Evolutionary conservation across 1,140 invertebrate species (phyloP).

Genomic region (Listronotus bonariensis): DNA sequence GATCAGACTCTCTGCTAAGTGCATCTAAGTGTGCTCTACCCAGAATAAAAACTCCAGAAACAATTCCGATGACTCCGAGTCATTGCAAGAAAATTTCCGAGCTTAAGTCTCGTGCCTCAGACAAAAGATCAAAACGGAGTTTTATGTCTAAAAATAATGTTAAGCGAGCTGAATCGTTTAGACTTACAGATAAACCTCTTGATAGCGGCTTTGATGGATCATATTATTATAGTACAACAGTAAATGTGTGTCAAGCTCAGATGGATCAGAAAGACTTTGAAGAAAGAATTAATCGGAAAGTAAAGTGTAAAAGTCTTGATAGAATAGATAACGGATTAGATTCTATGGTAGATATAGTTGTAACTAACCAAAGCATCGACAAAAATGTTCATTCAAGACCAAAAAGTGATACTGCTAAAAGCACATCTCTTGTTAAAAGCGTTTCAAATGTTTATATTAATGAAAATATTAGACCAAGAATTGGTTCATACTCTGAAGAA

Average conservation of each 20-base stretch:
- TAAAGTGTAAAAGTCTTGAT: constrained; percentile 76
- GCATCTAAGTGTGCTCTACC: constrained; percentile 63
- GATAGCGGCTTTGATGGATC: constrained; percentile 59
- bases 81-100: constrained; percentile 26
- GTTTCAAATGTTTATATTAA: constrained; percentile 44
- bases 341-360: constrained; percentile 71
- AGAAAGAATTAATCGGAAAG: constrained; percentile 51
- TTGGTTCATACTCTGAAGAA: constrained; percentile 43
- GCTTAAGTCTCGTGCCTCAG: constrained; percentile 8
- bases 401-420: constrained; percentile 50
- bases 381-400: constrained; percentile 41
- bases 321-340: constrained; percentile 76
- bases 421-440: constrained; percentile 37
- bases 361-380: constrained; percentile 59
- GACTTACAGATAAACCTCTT: constrained; percentile 17
- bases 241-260: constrained; percentile 39
- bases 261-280: constrained; percentile 49
- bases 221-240: constrained; percentile 39
- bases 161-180: constrained; percentile 43
- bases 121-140: constrained; percentile 17
- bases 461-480: constrained; percentile 27
- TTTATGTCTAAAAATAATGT: constrained; percentile 22
- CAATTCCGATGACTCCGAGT: constrained; percentile 24
- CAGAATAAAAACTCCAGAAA: constrained; percentile 51
- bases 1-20: constrained; percentile 71